A percentile compares a stretch with the other conserved stretches of the same genome.
Conservation (phyloP, 1,140 invertebrate species). For the Pteromalus puparum region DNA sequence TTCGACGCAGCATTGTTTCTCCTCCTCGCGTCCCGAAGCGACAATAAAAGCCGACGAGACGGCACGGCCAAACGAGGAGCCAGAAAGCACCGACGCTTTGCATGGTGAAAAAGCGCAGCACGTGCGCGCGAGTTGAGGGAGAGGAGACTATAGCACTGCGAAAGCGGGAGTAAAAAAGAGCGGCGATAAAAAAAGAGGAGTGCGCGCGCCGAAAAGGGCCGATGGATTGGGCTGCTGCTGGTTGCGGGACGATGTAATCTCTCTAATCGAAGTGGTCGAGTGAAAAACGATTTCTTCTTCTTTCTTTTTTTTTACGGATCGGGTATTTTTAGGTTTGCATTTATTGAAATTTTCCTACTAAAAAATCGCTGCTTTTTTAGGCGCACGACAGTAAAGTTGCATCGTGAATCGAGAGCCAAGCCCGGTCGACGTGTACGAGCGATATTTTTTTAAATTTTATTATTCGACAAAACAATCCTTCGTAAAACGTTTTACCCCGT, state of each 20-base stretch:
- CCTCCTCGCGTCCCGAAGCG: constrained; percentile 10
- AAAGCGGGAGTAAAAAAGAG: neutral
- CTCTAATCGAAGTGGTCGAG: constrained; percentile 15
- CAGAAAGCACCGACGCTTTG: constrained; percentile 23
- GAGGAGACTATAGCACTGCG: neutral
- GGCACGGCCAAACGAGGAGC: neutral
- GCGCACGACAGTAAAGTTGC: too few species aligned
- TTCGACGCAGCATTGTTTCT: constrained; percentile 29
- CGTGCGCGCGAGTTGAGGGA: neutral
- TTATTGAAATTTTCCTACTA: too few species aligned
- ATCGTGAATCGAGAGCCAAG: too few species aligned
- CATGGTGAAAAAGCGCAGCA: constrained; percentile 34
- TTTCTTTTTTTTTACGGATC: too few species aligned
- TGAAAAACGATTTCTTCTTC: too few species aligned
- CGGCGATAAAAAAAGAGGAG: constrained; percentile 6
- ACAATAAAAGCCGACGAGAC: constrained; percentile 36
- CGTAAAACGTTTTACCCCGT: too few species aligned
- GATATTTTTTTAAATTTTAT: too few species aligned
- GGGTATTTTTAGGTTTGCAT: too few species aligned
- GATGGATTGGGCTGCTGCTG: neutral
- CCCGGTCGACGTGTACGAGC: too few species aligned
- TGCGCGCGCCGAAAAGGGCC: neutral
- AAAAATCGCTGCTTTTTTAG: too few species aligned
- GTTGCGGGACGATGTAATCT: constrained; percentile 16
- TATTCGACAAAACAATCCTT: too few species aligned